These are phyloP conservation scores for Drosophila ananassae DNA, from an alignment of 1,140 invertebrate genomes.

Conservation along the genomic window DNA sequence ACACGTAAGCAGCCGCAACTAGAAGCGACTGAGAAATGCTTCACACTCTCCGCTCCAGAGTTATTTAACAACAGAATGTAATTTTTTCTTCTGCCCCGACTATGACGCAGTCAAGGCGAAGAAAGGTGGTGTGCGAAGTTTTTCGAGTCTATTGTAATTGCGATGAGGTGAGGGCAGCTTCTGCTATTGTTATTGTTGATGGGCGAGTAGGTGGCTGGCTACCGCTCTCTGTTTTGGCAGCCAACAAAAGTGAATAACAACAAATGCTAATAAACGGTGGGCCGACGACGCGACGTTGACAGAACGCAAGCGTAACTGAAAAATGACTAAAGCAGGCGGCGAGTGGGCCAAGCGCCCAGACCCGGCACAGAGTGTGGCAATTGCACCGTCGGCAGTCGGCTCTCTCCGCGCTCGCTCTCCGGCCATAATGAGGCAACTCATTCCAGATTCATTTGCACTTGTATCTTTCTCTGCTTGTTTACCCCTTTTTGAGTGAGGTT, in stretches of 20 bases:
- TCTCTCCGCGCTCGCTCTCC: constrained; percentile 7
- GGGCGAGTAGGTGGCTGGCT: neutral
- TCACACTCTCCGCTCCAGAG: constrained; percentile 33
- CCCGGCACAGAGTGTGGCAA: constrained; percentile 53
- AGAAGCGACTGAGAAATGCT: constrained; percentile 22
- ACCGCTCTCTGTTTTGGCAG: constrained; percentile 30
- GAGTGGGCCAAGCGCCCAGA: constrained; percentile 64
- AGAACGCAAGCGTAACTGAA: constrained; percentile 81
- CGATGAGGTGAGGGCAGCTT: constrained; percentile 11
- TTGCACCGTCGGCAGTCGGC: constrained; percentile 35
- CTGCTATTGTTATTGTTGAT: constrained; percentile 20
- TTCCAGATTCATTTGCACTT: constrained; percentile 40
- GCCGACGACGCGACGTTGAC: constrained; percentile 75
- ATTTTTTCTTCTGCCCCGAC: constrained; percentile 16
- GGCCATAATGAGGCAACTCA: constrained; percentile 39
- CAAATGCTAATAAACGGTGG: constrained; percentile 28
- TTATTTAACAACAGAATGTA: constrained; percentile 41
- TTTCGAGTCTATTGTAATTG: neutral
- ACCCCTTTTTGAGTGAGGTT: constrained; percentile 40
- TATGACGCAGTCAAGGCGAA: constrained; percentile 51
- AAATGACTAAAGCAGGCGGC: constrained; percentile 75
- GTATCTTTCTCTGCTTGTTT: constrained; percentile 21
- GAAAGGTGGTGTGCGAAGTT: constrained; percentile 19
- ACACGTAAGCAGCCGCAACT: constrained; percentile 27
- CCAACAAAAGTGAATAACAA: constrained; percentile 21